phyloP scores from a whole-genome alignment of 1,140 invertebrate species.

The Anastrepha obliqua region DNA sequence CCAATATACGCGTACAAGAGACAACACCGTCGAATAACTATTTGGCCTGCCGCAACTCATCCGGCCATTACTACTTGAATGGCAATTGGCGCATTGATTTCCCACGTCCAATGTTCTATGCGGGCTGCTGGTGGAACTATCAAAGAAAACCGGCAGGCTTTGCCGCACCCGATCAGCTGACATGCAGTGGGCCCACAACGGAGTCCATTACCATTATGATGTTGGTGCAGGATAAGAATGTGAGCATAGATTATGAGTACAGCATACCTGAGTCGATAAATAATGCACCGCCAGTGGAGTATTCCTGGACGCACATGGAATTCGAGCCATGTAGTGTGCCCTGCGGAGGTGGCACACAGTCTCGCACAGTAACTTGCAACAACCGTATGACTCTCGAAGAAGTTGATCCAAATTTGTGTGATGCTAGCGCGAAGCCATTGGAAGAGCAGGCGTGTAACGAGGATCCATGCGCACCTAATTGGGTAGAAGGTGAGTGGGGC shows the following conservation, averaged over 20 bases:
- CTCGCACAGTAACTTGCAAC: constrained; percentile 83
- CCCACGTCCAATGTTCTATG: constrained; percentile 85
- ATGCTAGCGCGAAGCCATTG: constrained; percentile 81
- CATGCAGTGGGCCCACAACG: constrained; percentile 88
- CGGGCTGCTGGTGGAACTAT: constrained; percentile 91
- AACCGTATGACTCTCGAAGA: constrained; percentile 80
- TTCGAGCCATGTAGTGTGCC: constrained; percentile 87
- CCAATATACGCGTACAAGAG: constrained; percentile 92
- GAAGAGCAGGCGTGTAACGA: constrained; percentile 83
- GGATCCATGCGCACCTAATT: constrained; percentile 88
- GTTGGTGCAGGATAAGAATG: constrained; percentile 89
- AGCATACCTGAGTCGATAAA: constrained; percentile 86
- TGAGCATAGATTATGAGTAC: constrained; percentile 93
- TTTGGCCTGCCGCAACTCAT: constrained; percentile 89
- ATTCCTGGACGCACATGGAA: constrained; percentile 86
- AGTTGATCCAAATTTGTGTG: constrained; percentile 86
- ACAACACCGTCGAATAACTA: constrained; percentile 91
- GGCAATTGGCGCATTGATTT: constrained; percentile 95
- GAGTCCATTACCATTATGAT: constrained; percentile 91
- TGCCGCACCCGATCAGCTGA: constrained; percentile 87
- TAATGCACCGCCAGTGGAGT: constrained; percentile 81
- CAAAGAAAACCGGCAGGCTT: constrained; percentile 87
- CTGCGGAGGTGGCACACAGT: constrained; percentile 92
- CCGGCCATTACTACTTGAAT: constrained; percentile 92
- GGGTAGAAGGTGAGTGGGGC: constrained; percentile 88